Evolutionary conservation across 2,797 vertebrate species (phyloP).

Genomic region (Macrochelys suwanniensis): DNA sequence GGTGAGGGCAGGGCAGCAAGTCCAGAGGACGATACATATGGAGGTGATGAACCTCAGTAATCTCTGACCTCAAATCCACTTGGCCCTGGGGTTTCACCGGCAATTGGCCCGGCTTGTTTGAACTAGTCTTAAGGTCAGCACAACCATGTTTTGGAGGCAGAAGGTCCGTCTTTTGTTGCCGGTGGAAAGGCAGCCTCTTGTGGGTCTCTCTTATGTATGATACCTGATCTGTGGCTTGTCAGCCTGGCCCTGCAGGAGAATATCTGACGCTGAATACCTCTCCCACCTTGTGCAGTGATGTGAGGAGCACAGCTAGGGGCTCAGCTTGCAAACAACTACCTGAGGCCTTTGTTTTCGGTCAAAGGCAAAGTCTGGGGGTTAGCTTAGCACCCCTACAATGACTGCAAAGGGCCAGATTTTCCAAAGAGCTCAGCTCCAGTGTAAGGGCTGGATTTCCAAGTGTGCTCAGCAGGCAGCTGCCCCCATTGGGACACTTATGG

Average conservation of each 20-base stretch:
- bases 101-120: neutral
- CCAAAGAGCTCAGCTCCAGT: neutral
- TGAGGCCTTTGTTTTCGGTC: neutral
- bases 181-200: neutral
- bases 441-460: too few relatives aligned
- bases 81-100: fast-evolving
- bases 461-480: too few relatives aligned
- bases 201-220: fast-evolving
- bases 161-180: neutral
- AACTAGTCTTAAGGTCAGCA: neutral
- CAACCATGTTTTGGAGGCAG: neutral
- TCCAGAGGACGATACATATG: neutral
- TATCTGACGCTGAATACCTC: fast-evolving
- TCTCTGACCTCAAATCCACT: neutral
- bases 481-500: too few relatives aligned
- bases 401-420: neutral
- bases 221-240: neutral
- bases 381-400: neutral
- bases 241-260: too few relatives aligned
- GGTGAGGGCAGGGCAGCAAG: neutral
- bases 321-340: neutral
- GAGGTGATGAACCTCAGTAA: fast-evolving
- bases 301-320: neutral
- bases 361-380: neutral
- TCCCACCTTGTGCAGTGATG: neutral